Percentiles rank a stretch among this genome's conserved stretches.
phyloP scores from a whole-genome alignment of 2,113 vertebrate species.

The Porphyrio hochstetteri region DNA sequence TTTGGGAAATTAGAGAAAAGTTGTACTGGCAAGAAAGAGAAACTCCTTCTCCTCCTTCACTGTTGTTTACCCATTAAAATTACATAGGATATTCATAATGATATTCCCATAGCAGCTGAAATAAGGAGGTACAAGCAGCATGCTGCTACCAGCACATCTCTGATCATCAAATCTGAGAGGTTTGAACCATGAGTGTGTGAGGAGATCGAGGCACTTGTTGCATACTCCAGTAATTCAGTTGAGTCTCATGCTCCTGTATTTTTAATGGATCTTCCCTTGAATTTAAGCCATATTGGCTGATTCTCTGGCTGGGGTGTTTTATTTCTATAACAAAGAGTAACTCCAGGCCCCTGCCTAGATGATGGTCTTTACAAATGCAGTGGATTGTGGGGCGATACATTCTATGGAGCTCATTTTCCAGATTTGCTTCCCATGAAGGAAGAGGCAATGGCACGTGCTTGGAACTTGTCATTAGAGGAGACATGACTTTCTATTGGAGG shows the following conservation, averaged over 20 bases:
- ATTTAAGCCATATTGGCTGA: not conserved
- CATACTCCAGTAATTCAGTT: not conserved
- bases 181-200: rapidly evolving
- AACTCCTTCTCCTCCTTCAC: not conserved
- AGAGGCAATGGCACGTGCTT: not conserved
- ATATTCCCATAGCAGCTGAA: not conserved
- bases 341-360: not conserved
- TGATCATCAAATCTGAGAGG: rapidly evolving
- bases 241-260: not conserved
- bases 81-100: not conserved
- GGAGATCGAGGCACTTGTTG: not conserved
- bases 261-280: not conserved
- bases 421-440: not conserved
- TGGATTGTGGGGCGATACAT: not conserved
- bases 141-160: rapidly evolving
- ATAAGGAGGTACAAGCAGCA: not conserved
- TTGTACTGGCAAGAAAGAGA: not conserved
- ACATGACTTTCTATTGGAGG: not conserved
- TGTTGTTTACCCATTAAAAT: not conserved
- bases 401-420: not conserved
- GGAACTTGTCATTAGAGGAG: not conserved
- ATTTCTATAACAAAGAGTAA: not conserved
- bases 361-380: not conserved
- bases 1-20: not conserved
- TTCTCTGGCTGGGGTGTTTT: not conserved